A percentile compares a stretch with the other conserved stretches of the same genome.
phyloP scores from a whole-genome alignment of 2,888 invertebrate genomes.

The Allophyes oxyacanthae region DNA sequence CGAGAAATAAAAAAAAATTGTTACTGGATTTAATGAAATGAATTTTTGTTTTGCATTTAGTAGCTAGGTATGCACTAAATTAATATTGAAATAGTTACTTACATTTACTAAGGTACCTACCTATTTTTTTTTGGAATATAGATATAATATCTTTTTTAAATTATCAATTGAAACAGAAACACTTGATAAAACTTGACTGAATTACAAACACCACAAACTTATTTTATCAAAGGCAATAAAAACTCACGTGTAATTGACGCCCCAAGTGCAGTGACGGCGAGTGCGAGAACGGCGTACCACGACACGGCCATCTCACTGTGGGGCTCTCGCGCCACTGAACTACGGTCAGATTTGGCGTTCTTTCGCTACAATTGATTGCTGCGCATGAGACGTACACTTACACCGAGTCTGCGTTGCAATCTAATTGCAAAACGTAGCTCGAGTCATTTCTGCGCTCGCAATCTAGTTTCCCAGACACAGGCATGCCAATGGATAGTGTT shows the following conservation, averaged over 20 bases:
- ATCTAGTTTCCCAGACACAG: not conserved
- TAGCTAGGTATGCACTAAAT: too few species aligned
- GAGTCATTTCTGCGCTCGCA: constrained; percentile 7
- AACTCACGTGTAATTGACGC: constrained; percentile 85
- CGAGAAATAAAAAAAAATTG: not conserved
- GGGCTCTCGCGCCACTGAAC: constrained; percentile 81
- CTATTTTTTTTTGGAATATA: too few species aligned
- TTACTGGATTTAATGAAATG: too few species aligned
- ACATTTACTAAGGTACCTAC: too few species aligned
- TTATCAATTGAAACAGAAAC: not conserved
- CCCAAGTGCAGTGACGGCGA: constrained; percentile 81
- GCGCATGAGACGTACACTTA: constrained; percentile 60
- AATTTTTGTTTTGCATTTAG: too few species aligned
- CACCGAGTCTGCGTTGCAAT: constrained; percentile 10
- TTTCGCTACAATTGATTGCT: constrained; percentile 75
- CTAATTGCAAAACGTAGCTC: constrained; percentile 14
- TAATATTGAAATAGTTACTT: too few species aligned
- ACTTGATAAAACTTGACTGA: not conserved
- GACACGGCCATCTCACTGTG: constrained; percentile 80
- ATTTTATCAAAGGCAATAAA: constrained; percentile 42
- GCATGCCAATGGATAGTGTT: constrained; percentile 53
- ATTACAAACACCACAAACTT: constrained; percentile 6
- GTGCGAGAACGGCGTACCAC: constrained; percentile 77
- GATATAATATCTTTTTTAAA: not conserved
- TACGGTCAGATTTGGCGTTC: constrained; percentile 74